These are phyloP conservation scores for Idaea aversata DNA, from an alignment of 2,888 invertebrate genomes.

Conservation along the genomic window DNA sequence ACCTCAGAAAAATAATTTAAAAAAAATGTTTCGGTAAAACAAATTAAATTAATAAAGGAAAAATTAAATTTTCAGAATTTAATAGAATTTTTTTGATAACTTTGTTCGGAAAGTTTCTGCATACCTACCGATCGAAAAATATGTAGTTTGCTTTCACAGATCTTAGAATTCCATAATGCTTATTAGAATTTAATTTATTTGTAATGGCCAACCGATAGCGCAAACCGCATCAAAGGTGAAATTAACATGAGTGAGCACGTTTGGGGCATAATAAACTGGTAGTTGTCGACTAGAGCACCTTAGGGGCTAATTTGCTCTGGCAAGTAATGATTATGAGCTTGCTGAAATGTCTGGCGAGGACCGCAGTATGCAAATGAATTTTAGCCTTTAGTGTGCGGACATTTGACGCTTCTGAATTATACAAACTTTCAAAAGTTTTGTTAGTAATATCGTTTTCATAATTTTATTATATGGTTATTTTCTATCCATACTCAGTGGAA, in stretches of 20 bases:
- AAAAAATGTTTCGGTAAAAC: too few relatives aligned
- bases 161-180: slow-evolving; percentile 5
- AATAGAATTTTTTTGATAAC: too few relatives aligned
- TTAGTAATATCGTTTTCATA: background rate
- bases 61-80: too few relatives aligned
- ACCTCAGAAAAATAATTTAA: too few relatives aligned
- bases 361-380: slow-evolving; percentile 76
- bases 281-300: slow-evolving; percentile 69
- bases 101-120: too few relatives aligned
- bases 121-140: too few relatives aligned
- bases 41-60: too few relatives aligned
- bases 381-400: slow-evolving; percentile 61
- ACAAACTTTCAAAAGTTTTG: background rate
- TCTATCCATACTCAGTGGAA: too few relatives aligned
- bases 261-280: slow-evolving; percentile 74
- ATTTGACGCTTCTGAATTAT: slow-evolving; percentile 23
- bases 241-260: slow-evolving; percentile 74
- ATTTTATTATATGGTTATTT: too few relatives aligned
- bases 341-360: slow-evolving; percentile 50
- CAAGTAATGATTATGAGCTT: slow-evolving; percentile 73
- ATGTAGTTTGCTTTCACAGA: too few relatives aligned
- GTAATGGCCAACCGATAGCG: slow-evolving; percentile 43
- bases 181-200: slow-evolving; percentile 31
- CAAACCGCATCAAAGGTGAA: slow-evolving; percentile 73
- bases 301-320: slow-evolving; percentile 75